phyloP scores from a whole-genome alignment of 2,797 vertebrate genomes.

The Poliocrania exsul region DNA sequence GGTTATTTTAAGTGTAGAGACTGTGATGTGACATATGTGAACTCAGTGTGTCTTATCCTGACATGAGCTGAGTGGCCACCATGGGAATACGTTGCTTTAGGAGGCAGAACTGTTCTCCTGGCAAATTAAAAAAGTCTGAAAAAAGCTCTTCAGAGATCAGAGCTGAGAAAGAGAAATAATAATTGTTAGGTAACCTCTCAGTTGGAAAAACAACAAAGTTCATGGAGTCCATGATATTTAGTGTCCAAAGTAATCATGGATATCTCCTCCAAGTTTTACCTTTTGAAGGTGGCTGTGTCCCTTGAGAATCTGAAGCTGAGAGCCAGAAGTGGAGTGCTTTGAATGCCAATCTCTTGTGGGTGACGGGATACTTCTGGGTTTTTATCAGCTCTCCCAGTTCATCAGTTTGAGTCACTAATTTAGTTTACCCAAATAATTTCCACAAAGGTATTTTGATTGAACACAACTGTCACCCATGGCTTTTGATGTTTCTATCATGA shows the following conservation, averaged over 20 bases:
- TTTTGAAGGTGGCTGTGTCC: background rate
- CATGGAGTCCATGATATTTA: background rate
- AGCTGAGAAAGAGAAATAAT: background rate
- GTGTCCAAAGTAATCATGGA: background rate
- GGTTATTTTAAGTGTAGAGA: background rate
- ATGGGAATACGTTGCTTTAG: background rate
- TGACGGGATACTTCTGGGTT: background rate
- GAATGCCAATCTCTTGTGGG: background rate
- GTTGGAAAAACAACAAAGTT: background rate
- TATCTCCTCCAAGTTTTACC: background rate
- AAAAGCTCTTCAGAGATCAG: background rate
- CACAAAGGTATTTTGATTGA: background rate
- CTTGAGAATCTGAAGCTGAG: background rate
- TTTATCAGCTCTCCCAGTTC: background rate
- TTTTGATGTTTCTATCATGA: background rate
- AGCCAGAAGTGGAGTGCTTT: background rate
- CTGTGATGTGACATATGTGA: background rate
- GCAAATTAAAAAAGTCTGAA: background rate
- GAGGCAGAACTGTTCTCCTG: background rate
- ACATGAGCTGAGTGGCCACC: background rate
- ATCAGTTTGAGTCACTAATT: background rate
- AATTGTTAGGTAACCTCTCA: background rate
- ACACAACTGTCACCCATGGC: no score
- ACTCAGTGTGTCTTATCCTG: background rate
- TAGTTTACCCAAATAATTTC: background rate